A percentile compares a stretch with the other conserved stretches of the same genome.
Evolutionary conservation across 2,888 invertebrate genomes (phyloP).

Genomic region (Drosophila melanosoma): DNA sequence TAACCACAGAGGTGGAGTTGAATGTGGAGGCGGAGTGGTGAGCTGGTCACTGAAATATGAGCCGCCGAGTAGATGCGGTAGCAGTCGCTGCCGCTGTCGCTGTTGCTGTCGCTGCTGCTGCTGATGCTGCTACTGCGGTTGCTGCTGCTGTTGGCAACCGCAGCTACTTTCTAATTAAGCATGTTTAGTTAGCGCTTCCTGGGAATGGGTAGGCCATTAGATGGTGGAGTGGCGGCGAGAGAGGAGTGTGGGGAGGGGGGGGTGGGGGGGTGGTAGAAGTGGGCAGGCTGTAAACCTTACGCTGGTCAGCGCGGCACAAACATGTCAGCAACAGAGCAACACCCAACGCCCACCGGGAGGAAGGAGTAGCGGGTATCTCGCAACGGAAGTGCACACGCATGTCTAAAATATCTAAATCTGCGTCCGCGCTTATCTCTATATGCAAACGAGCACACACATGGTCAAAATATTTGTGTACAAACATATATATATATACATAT

Average conservation of each 20-base stretch:
- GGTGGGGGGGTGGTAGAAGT: background rate
- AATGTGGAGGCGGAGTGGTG: conserved; percentile 8
- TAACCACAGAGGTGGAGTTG: conserved; percentile 3
- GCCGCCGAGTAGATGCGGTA: conserved; percentile 35
- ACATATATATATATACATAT: background rate
- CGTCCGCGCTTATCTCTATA: conserved; percentile 59
- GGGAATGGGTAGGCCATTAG: conserved; percentile 6
- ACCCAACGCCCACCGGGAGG: conserved; percentile 11
- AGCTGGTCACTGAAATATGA: conserved; percentile 75
- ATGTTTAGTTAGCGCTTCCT: conserved; percentile 72
- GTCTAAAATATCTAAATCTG: conserved; percentile 82
- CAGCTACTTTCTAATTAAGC: conserved; percentile 82
- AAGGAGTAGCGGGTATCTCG: background rate
- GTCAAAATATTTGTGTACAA: background rate
- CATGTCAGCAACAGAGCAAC: conserved; percentile 67
- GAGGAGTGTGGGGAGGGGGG: background rate
- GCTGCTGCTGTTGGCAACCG: conserved; percentile 52
- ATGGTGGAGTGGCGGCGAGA: background rate
- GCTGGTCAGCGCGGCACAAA: conserved; percentile 39
- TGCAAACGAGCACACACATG: conserved; percentile 18
- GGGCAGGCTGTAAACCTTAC: conserved; percentile 26
- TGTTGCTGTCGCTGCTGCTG: conserved; percentile 12
- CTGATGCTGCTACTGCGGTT: background rate
- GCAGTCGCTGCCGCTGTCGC: conserved; percentile 8
- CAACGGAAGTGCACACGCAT: conserved; percentile 64